Base-by-base conservation (phyloP, 2,888 invertebrate genomes). In the Pristionchus arcanus region DNA sequence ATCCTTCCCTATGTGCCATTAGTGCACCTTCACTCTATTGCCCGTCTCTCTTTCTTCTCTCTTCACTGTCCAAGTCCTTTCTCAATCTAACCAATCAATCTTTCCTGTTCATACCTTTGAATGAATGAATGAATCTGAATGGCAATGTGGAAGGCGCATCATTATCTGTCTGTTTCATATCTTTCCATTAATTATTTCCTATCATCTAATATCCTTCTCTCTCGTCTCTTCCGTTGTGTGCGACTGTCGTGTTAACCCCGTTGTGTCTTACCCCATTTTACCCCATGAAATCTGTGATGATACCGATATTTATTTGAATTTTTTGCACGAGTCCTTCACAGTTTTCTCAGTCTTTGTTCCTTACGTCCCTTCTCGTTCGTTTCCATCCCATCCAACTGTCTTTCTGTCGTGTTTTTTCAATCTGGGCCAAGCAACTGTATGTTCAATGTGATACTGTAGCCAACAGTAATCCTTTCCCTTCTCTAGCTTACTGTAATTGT, bases 401-500 rank as follows among this genome's bases (percentile, higher is more conserved):
- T 34, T 19, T 34, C 37, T 74, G 74, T 74, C 37, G 74, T 74
- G 74, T 34, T 16, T 34, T 11, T 15, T 49, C 53, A 25, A 53
- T 83, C 15, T n/a, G 74, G 31, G 37, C 31, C 74, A 4, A 31
- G 21, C 37, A 74, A 34, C 31, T 19, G 28, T 21, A 34, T 74
- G 37, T 15, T 31, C 31, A 34, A 1, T 21, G 74, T 74, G 34
- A 34, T 74, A 68, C 68, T 15, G 68, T 68, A 28, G 34, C 21
- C 37, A 28, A 83, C 81, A 21, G 42, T 83, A n/a, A 15, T 53
- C 53, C 34, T 49, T n/a, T 53, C n/a, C 71, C 53, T 49, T 16
- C 81, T 83, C 49, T 83, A 53, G 49, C 81, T 53, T 42, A 53
- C 81, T 83, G 81, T 83, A 42, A 53, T 74, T n/a, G 81, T 83